Conservation (phyloP, 2,888 invertebrate genomes). For the Galeopsomyia nigrocyanea region DNA sequence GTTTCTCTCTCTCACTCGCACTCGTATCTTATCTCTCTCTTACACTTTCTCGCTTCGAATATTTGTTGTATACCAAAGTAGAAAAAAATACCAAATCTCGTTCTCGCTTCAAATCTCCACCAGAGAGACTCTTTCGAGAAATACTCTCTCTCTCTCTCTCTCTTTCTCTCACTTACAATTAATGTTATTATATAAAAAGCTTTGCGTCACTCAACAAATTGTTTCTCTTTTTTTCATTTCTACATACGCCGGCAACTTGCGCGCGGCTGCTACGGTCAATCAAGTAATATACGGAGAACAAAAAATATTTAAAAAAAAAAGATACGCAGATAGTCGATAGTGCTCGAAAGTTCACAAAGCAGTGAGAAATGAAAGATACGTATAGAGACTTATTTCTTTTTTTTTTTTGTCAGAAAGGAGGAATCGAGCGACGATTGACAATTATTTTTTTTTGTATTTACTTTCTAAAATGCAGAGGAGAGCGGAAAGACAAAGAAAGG, state of each 20-base stretch:
- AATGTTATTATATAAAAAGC: not conserved
- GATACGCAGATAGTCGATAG: constrained; percentile 38
- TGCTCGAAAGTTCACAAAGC: constrained; percentile 43
- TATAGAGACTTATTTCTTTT: constrained; percentile 28
- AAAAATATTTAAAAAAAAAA: constrained; percentile 30
- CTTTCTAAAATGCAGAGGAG: constrained; percentile 46
- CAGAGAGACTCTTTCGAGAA: not conserved
- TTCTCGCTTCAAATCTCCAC: constrained; percentile 18
- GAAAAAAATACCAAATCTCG: constrained; percentile 3
- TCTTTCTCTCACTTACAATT: constrained; percentile 25
- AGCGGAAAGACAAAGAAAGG: constrained; percentile 46
- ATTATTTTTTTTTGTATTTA: constrained; percentile 36
- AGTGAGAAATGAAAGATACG: constrained; percentile 45
- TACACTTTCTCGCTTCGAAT: constrained; percentile 1
- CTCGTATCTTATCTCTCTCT: constrained; percentile 17
- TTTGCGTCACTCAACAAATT: constrained; percentile 38
- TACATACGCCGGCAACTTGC: constrained; percentile 7
- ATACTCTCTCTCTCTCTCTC: constrained; percentile 37
- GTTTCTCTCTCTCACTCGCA: too few relatives aligned
- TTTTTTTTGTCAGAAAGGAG: constrained; percentile 43
- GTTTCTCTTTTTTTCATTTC: constrained; percentile 33
- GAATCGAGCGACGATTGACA: constrained; percentile 45
- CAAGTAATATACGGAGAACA: constrained; percentile 23
- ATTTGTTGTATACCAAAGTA: constrained; percentile 10
- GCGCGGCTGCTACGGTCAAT: constrained; percentile 3